Evolutionary conservation across 2,888 invertebrate species (phyloP).

Genomic region (Hydroisotoma schaefferi): DNA sequence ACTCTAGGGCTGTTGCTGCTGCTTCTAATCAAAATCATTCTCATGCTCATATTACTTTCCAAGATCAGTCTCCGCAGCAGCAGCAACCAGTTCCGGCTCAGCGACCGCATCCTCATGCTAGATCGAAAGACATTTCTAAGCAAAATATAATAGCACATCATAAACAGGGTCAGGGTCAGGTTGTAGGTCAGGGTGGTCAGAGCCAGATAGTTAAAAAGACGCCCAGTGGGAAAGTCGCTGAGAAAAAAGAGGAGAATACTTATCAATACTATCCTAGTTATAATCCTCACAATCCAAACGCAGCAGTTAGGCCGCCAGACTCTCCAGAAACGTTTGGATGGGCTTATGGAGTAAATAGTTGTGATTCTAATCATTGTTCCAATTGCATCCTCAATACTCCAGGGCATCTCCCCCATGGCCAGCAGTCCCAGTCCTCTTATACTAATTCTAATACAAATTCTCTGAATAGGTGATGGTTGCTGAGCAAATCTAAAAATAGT

Average conservation of each 20-base stretch:
- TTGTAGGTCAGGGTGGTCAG: background rate
- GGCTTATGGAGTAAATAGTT: slow-evolving; percentile 32
- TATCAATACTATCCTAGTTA: slow-evolving; percentile 31
- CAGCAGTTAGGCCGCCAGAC: slow-evolving; percentile 26
- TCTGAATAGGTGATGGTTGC: slow-evolving; percentile 36
- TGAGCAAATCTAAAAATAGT: slow-evolving; percentile 11
- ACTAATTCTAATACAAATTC: slow-evolving; percentile 28
- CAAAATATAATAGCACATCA: slow-evolving; percentile 14
- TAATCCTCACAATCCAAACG: slow-evolving; percentile 36
- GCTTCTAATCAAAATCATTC: too few relatives aligned
- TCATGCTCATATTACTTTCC: slow-evolving; percentile 13
- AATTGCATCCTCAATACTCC: slow-evolving; percentile 14
- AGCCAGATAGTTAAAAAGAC: background rate
- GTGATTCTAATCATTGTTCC: slow-evolving; percentile 35
- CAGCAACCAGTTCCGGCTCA: slow-evolving; percentile 14
- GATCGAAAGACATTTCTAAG: slow-evolving; percentile 13
- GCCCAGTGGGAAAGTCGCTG: too few relatives aligned
- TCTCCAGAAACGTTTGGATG: slow-evolving; percentile 37
- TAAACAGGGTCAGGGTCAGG: background rate
- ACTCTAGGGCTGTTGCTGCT: too few relatives aligned
- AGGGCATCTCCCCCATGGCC: background rate
- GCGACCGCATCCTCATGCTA: slow-evolving; percentile 8
- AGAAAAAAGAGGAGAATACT: background rate
- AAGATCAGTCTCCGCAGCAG: slow-evolving; percentile 23
- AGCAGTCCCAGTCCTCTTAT: background rate